Percentiles rank a stretch among this genome's conserved stretches.
These are phyloP conservation scores for Manis crassicaudata DNA, from an alignment of 2,797 vertebrate genomes.

Conservation along the genomic window DNA sequence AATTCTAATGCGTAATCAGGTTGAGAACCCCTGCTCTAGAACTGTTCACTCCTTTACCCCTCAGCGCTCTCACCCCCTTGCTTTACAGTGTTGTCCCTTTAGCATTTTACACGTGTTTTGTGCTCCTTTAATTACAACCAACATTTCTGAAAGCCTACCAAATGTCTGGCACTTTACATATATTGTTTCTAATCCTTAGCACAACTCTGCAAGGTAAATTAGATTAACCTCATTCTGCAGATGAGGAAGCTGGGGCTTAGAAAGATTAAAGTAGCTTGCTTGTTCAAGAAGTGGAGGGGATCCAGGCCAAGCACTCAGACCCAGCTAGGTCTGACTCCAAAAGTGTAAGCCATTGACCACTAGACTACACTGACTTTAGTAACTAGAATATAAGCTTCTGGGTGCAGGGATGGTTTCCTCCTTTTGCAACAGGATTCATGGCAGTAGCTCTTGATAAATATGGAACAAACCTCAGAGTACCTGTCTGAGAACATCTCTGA, in stretches of 20 bases:
- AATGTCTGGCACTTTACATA: not conserved
- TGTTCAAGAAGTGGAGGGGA: not conserved
- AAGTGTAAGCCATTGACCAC: not conserved
- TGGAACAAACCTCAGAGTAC: not conserved
- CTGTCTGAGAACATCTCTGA: not conserved
- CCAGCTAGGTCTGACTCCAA: not conserved
- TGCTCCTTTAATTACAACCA: constrained; percentile 51
- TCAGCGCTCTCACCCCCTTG: not conserved
- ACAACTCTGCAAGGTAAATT: constrained; percentile 42
- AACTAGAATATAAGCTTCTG: not conserved
- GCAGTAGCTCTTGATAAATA: not conserved
- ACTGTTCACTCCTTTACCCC: not conserved
- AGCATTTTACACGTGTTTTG: constrained; percentile 14
- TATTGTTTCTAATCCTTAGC: constrained; percentile 45
- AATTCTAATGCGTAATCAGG: not conserved
- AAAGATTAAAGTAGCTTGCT: constrained; percentile 33
- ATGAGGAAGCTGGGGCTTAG: constrained; percentile 59
- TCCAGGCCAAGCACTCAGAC: not conserved
- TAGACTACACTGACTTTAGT: not conserved
- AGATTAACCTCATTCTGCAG: constrained; percentile 62
- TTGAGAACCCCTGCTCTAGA: not conserved
- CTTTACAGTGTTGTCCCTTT: not conserved
- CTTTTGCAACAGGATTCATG: not conserved
- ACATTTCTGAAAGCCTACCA: constrained; percentile 20
- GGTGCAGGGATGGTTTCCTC: not conserved